Evolutionary conservation across 2,888 invertebrate genomes (phyloP).

Genomic region (Homarus gammarus): DNA sequence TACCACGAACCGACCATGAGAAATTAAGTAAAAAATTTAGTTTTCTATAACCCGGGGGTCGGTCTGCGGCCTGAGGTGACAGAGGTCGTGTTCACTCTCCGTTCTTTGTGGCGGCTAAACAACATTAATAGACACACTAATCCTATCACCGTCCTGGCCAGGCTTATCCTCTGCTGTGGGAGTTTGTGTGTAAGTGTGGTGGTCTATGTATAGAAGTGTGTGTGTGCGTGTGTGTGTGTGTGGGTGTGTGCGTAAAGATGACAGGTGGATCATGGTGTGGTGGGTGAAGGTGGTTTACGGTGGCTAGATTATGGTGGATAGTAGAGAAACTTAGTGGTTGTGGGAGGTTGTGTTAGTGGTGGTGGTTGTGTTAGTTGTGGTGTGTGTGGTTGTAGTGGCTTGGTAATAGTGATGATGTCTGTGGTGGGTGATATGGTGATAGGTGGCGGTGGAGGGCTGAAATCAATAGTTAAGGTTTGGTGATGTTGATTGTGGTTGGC

Average conservation of each 20-base stretch:
- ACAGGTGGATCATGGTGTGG: neutral
- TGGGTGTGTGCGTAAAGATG: neutral
- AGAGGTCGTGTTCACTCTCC: neutral
- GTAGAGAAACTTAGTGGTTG: too few relatives aligned
- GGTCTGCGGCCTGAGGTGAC: neutral
- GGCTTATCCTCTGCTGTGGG: neutral
- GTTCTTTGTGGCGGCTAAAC: neutral
- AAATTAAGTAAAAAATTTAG: neutral
- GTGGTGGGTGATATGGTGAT: too few relatives aligned
- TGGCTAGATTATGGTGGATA: too few relatives aligned
- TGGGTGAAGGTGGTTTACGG: too few relatives aligned
- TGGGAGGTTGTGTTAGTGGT: neutral
- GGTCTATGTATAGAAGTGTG: neutral
- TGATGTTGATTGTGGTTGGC: too few relatives aligned
- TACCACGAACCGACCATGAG: too few relatives aligned
- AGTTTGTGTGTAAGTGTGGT: neutral
- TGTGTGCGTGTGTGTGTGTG: neutral
- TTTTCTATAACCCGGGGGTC: neutral
- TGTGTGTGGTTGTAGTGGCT: neutral
- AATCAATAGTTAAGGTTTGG: too few relatives aligned
- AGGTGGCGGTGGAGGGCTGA: too few relatives aligned
- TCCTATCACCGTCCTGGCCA: neutral
- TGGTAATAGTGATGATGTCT: too few relatives aligned
- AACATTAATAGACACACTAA: neutral
- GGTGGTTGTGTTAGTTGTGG: too few relatives aligned